Conservation (phyloP, 2,113 vertebrate genomes). For the Rhizomys pruinosus region DNA sequence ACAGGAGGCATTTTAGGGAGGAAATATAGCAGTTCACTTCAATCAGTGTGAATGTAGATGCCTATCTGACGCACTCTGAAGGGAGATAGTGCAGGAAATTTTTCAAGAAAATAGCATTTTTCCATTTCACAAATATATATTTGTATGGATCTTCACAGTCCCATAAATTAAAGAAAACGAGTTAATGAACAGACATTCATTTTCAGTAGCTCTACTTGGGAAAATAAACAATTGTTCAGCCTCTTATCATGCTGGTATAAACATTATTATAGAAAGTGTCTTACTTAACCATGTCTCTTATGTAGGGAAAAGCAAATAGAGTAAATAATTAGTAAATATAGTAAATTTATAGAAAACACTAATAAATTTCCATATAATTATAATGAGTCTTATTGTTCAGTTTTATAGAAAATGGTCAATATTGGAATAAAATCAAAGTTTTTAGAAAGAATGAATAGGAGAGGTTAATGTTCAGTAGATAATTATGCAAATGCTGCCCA, state of each 20-base stretch:
- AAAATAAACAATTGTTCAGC: constrained; percentile 21
- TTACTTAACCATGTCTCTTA: background rate
- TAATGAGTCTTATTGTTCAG: constrained; percentile 27
- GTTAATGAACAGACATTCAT: background rate
- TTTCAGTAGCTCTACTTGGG: constrained; percentile 16
- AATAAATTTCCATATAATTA: background rate
- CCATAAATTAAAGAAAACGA: constrained; percentile 29
- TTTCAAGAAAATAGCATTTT: constrained; percentile 51
- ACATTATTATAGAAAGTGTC: background rate
- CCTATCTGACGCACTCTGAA: constrained; percentile 30
- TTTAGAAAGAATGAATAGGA: background rate
- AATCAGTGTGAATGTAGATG: constrained; percentile 13
- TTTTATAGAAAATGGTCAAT: background rate
- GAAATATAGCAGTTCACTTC: constrained; percentile 5
- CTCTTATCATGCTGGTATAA: constrained; percentile 15
- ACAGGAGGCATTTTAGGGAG: constrained; percentile 38
- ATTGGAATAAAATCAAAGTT: background rate
- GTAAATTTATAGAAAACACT: background rate
- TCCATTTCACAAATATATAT: constrained; percentile 23
- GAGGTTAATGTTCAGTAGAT: background rate
- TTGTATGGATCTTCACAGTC: background rate
- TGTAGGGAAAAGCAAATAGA: constrained; percentile 25
- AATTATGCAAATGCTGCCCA: background rate
- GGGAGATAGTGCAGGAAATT: background rate
- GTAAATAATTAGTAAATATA: constrained; percentile 19